Conservation (phyloP, 2,797 vertebrate species). For the Agapornis canus region DNA sequence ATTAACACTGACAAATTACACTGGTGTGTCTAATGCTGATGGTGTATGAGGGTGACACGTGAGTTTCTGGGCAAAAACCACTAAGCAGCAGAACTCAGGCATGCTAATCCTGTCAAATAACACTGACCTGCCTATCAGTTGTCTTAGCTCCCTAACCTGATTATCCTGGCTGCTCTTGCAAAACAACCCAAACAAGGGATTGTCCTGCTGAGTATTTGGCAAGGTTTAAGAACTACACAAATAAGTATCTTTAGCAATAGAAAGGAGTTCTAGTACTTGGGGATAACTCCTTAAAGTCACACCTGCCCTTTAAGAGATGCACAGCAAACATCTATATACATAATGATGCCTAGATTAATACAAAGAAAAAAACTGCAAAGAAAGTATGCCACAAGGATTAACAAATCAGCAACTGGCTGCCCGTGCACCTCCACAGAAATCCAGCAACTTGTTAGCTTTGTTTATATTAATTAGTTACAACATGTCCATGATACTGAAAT, state of each 20-base stretch:
- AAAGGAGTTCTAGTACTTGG: not conserved
- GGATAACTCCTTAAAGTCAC: not conserved
- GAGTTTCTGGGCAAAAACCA: not conserved
- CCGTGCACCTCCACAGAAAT: not conserved
- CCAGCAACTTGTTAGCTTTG: not conserved
- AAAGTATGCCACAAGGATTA: not conserved
- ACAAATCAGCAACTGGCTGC: not conserved
- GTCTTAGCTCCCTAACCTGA: not conserved
- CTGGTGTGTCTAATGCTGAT: accelerated
- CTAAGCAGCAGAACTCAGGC: not conserved
- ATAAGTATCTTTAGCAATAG: not conserved
- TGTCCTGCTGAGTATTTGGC: not conserved
- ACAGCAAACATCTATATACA: not conserved
- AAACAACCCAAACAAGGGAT: not conserved
- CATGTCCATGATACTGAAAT: not conserved
- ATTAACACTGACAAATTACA: not conserved
- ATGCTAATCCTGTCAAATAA: not conserved
- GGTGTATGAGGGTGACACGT: not conserved
- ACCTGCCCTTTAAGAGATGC: not conserved
- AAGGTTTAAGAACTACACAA: not conserved
- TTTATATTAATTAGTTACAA: not conserved
- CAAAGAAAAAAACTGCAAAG: not conserved
- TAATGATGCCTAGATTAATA: not conserved
- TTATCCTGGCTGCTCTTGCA: not conserved
- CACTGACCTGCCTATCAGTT: not conserved